Base-by-base conservation (phyloP, 2,888 invertebrate genomes). In the Phymatocera aterrima region DNA sequence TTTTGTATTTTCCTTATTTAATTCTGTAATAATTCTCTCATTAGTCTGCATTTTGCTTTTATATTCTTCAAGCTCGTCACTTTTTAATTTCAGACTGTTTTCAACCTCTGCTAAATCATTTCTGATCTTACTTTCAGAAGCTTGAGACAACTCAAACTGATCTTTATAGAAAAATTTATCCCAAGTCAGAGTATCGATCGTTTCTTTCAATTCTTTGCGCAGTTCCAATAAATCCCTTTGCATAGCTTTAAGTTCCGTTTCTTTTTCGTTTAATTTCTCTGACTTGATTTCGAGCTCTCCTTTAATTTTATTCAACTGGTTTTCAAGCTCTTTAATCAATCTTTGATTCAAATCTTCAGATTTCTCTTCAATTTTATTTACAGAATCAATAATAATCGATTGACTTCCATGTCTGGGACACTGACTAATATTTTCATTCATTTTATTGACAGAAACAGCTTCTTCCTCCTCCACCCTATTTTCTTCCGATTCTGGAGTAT, bases 211-310 rank as follows among this genome's bases (percentile, higher is more conserved):
- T 83, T 93, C 92, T 0, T 87, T 84, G 82, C 93, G 92, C 37
- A 94, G 90, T 82, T 92, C 92, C 64, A 92, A 92, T 2, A 94
- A 91, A 84, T 94, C 93, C 78, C 91, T 85, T 81, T 92, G 87
- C 60, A 94, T 84, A 0, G 89, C 89, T 65, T 93, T 91, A 3
- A 94, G 91, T 80, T 92, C 92, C 64, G 92, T 91, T 82, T 94
- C 94, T 78, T 93, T 92, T 46, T 94, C 93, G 68, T 92, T 91
- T 12, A 94, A 91, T 60, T 91, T 91, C 54, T 91, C 86, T 80
- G 93, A 93, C 85, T 94, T 95, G 84, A 93, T 93, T 37, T 93
- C 93, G 60, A 95, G 84, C 65, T 93, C 93, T 80, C 92, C 92
- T 80, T 93, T 94, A 72, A 95, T 87, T 31, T 93, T 92, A 65